Conservation (phyloP, 2,888 invertebrate species). For the Drosophila gaucha region DNA sequence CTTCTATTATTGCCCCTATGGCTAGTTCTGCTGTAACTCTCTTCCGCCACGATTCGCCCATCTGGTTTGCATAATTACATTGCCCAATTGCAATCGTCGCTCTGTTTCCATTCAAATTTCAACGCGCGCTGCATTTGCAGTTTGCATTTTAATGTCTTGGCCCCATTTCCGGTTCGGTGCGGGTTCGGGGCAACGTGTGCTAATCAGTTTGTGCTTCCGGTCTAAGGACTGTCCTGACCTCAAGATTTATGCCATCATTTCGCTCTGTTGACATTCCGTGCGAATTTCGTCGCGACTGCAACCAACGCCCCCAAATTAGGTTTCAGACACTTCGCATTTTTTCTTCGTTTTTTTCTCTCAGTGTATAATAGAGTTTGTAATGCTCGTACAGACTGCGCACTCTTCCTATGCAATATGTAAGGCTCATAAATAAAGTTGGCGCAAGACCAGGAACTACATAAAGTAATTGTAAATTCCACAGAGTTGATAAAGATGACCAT, state of each 20-base stretch:
- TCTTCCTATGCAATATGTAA: background rate
- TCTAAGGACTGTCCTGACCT: conserved; percentile 32
- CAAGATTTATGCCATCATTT: conserved; percentile 51
- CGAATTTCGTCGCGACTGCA: conserved; percentile 42
- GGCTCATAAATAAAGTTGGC: conserved; percentile 1
- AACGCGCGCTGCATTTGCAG: conserved; percentile 27
- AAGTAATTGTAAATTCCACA: background rate
- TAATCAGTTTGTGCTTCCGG: conserved; percentile 59
- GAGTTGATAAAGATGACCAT: background rate
- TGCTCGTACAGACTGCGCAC: background rate
- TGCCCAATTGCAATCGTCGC: conserved; percentile 49
- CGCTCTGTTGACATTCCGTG: conserved; percentile 51
- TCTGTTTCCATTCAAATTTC: conserved; percentile 13
- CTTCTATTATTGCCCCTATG: conserved; percentile 2
- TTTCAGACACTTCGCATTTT: conserved; percentile 17
- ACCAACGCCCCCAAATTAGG: conserved; percentile 39
- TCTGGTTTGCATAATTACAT: conserved; percentile 58
- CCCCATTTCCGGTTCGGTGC: conserved; percentile 43
- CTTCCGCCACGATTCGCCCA: conserved; percentile 12
- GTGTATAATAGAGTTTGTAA: background rate
- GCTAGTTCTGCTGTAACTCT: background rate
- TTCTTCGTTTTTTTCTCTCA: background rate
- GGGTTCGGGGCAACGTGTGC: conserved; percentile 22
- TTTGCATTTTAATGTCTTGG: conserved; percentile 61
- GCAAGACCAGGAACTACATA: too few relatives aligned